phyloP scores from a whole-genome alignment of 2,797 vertebrate genomes.

The Morelia viridis region DNA sequence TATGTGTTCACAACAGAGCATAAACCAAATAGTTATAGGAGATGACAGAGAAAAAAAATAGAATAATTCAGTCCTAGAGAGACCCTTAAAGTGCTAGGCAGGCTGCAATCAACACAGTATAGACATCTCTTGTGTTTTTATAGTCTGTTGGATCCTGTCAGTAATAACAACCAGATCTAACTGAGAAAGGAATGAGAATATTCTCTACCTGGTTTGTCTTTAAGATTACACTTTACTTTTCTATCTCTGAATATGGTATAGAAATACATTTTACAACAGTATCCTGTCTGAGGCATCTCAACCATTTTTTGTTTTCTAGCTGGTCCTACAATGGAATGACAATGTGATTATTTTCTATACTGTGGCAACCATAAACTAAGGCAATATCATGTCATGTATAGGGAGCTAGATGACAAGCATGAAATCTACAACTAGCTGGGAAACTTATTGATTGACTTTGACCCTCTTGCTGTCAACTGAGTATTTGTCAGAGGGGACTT shows the following conservation, averaged over 20 bases:
- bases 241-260: background rate
- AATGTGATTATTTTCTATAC: background rate
- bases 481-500: no score
- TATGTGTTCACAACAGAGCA: constrained; percentile 21
- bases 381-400: background rate
- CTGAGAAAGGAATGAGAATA: background rate
- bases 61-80: constrained; percentile 31
- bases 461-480: background rate
- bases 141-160: constrained; percentile 2
- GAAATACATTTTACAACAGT: background rate
- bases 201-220: background rate
- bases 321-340: no score
- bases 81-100: constrained; percentile 7
- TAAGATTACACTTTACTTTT: constrained; percentile 37
- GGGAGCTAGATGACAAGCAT: background rate
- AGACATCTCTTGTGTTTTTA: constrained; percentile 22
- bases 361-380: background rate
- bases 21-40: constrained; percentile 29
- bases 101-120: background rate
- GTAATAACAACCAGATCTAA: constrained; percentile 14
- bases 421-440: background rate
- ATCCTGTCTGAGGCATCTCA: no score
- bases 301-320: background rate
- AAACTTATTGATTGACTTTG: no score
- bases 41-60: background rate